Evolutionary conservation across 2,888 invertebrate species (phyloP).

Genomic region (Trimorus sp.): DNA sequence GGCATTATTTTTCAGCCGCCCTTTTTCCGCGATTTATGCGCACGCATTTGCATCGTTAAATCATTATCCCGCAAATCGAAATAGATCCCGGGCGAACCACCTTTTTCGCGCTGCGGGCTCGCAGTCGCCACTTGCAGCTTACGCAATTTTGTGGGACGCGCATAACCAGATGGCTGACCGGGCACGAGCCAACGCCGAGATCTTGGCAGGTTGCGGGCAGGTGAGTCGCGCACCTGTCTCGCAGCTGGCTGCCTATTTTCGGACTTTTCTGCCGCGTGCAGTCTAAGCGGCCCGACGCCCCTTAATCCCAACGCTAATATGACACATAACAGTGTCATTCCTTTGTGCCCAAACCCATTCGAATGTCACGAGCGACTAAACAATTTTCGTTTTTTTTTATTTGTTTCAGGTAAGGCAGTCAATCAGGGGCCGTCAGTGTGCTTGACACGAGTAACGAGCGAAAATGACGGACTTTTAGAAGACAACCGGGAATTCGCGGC

Average conservation of each 20-base stretch:
- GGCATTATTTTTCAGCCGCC: slow-evolving; percentile 23
- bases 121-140: slow-evolving; percentile 42
- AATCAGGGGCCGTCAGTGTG: slow-evolving; percentile 22
- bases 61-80: slow-evolving; percentile 51
- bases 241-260: slow-evolving; percentile 74
- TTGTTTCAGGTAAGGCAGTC: slow-evolving; percentile 52
- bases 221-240: slow-evolving; percentile 78
- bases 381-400: slow-evolving; percentile 12
- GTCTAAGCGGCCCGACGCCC: slow-evolving; percentile 19
- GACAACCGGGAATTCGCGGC: background rate
- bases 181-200: slow-evolving; percentile 71
- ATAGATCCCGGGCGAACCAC: slow-evolving; percentile 23
- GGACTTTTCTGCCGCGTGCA: slow-evolving; percentile 60
- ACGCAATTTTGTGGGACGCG: slow-evolving; percentile 37
- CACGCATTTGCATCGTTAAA: slow-evolving; percentile 50
- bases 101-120: slow-evolving; percentile 33
- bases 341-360: slow-evolving; percentile 11
- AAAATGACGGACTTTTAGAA: slow-evolving; percentile 40
- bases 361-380: slow-evolving; percentile 15
- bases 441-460: slow-evolving; percentile 29
- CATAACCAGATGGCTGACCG: slow-evolving; percentile 76
- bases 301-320: slow-evolving; percentile 41
- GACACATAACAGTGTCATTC: slow-evolving; percentile 24
- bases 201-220: slow-evolving; percentile 78
- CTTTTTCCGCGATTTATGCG: slow-evolving; percentile 35